Evolutionary conservation across 23 tunicate species (phyloP).

Genomic region (Ciona savignyi): DNA sequence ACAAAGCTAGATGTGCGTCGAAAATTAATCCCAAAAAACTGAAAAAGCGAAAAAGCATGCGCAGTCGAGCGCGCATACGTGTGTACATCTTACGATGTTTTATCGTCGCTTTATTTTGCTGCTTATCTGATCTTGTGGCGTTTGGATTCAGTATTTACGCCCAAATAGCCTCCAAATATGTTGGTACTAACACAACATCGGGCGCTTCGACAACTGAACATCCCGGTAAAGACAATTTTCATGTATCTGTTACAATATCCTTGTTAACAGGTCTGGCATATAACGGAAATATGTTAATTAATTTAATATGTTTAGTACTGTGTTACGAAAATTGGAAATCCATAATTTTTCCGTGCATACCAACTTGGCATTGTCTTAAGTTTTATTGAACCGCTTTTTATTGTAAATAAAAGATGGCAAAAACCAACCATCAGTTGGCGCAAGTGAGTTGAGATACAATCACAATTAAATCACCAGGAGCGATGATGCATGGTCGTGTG

Average conservation of each 20-base stretch:
- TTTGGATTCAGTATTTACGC: background rate
- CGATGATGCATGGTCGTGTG: no score
- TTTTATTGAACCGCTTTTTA: background rate
- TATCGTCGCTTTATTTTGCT: conserved; percentile 1
- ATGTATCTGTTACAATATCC: background rate
- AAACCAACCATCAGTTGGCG: no score
- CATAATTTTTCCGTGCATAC: background rate
- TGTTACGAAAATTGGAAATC: background rate
- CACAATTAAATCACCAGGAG: no score
- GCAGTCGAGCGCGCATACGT: background rate
- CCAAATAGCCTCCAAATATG: background rate
- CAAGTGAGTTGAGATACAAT: no score
- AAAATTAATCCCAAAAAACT: background rate
- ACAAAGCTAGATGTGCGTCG: no score
- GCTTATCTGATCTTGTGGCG: background rate
- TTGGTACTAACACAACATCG: background rate
- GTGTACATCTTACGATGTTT: background rate
- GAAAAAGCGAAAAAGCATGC: background rate
- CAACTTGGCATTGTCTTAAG: background rate
- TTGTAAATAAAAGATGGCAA: background rate
- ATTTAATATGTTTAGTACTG: background rate
- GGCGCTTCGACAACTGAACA: background rate
- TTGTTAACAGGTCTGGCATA: background rate
- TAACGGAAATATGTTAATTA: background rate
- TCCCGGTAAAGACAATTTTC: no score